A percentile compares a stretch with the other conserved stretches of the same genome.
These are phyloP conservation scores for Ypsolopha sequella DNA, from an alignment of 2,888 invertebrate genomes.

Conservation along the genomic window DNA sequence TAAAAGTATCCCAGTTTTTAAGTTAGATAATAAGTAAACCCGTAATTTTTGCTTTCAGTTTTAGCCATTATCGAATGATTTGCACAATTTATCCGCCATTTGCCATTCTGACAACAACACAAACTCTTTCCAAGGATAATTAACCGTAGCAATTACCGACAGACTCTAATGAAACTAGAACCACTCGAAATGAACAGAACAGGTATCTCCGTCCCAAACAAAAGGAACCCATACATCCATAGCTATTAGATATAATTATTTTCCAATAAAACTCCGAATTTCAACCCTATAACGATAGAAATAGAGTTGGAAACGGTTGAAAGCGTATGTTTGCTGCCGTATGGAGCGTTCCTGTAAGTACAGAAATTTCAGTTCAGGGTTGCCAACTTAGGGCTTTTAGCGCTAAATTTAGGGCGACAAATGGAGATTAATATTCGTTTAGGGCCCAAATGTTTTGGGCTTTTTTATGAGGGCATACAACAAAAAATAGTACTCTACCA, in stretches of 20 bases:
- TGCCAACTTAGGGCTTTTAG: too few species aligned
- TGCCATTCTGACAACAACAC: background rate
- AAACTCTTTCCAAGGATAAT: background rate
- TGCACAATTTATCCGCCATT: too few species aligned
- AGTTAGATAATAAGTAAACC: too few species aligned
- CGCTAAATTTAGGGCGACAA: too few species aligned
- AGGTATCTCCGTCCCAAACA: slow-evolving; percentile 38
- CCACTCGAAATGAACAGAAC: slow-evolving; percentile 41
- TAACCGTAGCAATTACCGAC: slow-evolving; percentile 9
- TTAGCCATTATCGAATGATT: too few species aligned
- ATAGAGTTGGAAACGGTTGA: background rate
- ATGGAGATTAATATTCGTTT: too few species aligned
- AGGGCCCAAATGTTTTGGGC: too few species aligned
- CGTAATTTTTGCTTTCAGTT: too few species aligned
- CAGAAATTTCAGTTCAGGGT: slow-evolving; percentile 25
- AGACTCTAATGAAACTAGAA: slow-evolving; percentile 41
- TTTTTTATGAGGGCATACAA: too few species aligned
- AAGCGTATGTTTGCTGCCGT: background rate
- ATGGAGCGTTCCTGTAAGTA: slow-evolving; percentile 30
- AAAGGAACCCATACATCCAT: slow-evolving; percentile 47
- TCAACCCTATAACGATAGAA: background rate
- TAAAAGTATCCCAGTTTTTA: too few species aligned
- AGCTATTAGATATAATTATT: slow-evolving; percentile 24
- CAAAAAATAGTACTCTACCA: too few species aligned
- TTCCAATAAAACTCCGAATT: slow-evolving; percentile 6